These are phyloP conservation scores for Pampus argenteus DNA, from an alignment of 2,797 vertebrate genomes.

Conservation along the genomic window DNA sequence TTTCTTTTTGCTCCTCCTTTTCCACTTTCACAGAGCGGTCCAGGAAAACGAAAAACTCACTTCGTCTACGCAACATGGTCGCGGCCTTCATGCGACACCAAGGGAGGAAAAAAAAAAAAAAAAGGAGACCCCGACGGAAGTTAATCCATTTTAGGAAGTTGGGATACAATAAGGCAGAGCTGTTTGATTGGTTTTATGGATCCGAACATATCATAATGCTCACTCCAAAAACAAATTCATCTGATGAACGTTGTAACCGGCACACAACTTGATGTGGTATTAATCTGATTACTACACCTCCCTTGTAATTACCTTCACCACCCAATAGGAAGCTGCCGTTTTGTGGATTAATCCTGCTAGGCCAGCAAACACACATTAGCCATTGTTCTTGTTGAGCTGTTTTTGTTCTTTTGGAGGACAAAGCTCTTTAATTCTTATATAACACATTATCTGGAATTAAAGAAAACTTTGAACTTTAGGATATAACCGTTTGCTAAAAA, in stretches of 20 bases:
- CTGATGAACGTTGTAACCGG: constrained; percentile 28
- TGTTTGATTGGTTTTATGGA: background rate
- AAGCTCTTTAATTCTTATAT: constrained; percentile 73
- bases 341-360: constrained; percentile 61
- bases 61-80: constrained; percentile 75
- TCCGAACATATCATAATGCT: background rate
- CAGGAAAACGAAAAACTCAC: constrained; percentile 79
- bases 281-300: constrained; percentile 81
- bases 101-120: constrained; percentile 11
- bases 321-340: constrained; percentile 65
- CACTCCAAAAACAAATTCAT: constrained; percentile 11
- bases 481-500: too few species aligned
- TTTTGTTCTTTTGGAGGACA: constrained; percentile 69
- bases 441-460: constrained; percentile 59
- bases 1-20: constrained; percentile 54
- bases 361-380: constrained; percentile 65
- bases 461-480: constrained; percentile 37
- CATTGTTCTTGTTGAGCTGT: constrained; percentile 78
- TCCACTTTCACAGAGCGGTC: constrained; percentile 65
- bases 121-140: background rate
- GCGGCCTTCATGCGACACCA: background rate
- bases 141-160: constrained; percentile 56
- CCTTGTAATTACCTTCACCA: constrained; percentile 44
- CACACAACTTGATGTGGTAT: constrained; percentile 59
- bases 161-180: background rate